Evolutionary conservation across 64 coral and sea anemone genomes (phyloP).

Genomic region (Montipora cactus): DNA sequence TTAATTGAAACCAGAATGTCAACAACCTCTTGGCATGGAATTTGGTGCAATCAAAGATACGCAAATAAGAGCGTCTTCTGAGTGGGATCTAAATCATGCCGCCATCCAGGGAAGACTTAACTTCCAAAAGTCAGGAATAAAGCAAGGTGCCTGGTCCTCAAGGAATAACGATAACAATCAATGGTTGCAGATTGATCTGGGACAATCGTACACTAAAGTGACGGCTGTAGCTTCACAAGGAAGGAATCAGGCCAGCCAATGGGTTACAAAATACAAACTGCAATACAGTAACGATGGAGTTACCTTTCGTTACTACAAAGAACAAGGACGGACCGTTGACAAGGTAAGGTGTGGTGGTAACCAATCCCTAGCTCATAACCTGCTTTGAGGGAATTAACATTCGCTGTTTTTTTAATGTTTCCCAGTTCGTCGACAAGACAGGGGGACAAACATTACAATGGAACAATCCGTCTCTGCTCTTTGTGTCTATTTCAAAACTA

Average conservation of each 20-base stretch:
- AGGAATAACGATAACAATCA: neutral
- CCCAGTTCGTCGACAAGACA: too few relatives aligned
- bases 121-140: neutral
- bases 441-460: too few relatives aligned
- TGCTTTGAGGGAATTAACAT: too few relatives aligned
- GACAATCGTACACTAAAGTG: neutral
- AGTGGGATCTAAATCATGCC: neutral
- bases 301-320: neutral
- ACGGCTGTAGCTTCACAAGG: slow-evolving; percentile 3
- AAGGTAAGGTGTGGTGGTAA: too few relatives aligned
- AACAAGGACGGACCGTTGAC: neutral
- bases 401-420: too few relatives aligned
- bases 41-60: too few relatives aligned
- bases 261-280: slow-evolving; percentile 9
- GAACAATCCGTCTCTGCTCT: too few relatives aligned
- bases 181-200: slow-evolving; percentile 14
- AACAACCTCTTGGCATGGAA: neutral
- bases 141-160: slow-evolving; percentile 20
- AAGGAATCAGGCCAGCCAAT: neutral
- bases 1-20: neutral
- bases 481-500: too few relatives aligned
- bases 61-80: neutral
- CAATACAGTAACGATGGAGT: neutral
- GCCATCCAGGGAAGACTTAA: slow-evolving; percentile 10
- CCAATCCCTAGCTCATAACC: too few relatives aligned